Percentiles rank a stretch among this genome's conserved stretches.
Evolutionary conservation across 2,797 vertebrate species (phyloP).

Genomic region (Australoheros facetus): DNA sequence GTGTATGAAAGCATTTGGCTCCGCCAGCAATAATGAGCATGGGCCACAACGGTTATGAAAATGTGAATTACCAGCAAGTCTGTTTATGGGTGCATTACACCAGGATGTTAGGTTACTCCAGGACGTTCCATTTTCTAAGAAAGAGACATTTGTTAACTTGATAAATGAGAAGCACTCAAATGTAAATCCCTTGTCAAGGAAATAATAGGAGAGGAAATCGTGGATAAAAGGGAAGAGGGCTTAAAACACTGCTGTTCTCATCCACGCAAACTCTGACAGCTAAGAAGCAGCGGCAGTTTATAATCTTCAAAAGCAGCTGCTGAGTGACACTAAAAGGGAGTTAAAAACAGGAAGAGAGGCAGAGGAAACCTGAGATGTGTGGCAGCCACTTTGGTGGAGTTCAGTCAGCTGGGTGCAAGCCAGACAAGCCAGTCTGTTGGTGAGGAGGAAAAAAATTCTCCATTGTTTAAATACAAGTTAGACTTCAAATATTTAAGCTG

Average conservation of each 20-base stretch:
- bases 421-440: background rate
- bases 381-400: slow-evolving; percentile 33
- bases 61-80: slow-evolving; percentile 13
- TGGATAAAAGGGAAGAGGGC: slow-evolving; percentile 14
- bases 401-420: slow-evolving; percentile 17
- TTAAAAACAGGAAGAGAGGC: slow-evolving; percentile 11
- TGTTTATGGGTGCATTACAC: slow-evolving; percentile 27
- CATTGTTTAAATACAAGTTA: slow-evolving; percentile 10
- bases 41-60: slow-evolving; percentile 16
- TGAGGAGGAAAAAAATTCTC: background rate
- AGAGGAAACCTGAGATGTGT: slow-evolving; percentile 61
- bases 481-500: background rate
- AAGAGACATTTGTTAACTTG: slow-evolving; percentile 1
- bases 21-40: slow-evolving; percentile 10
- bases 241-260: slow-evolving; percentile 3
- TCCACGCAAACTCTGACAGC: slow-evolving; percentile 26
- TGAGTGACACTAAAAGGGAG: slow-evolving; percentile 55
- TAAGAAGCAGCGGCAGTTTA: slow-evolving; percentile 45
- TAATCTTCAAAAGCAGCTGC: slow-evolving; percentile 69
- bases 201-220: slow-evolving; percentile 17
- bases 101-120: background rate
- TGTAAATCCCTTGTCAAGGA: slow-evolving; percentile 3
- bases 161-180: slow-evolving; percentile 8
- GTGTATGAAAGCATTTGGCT: slow-evolving; percentile 61
- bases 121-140: background rate